phyloP scores from a whole-genome alignment of 2,113 vertebrate genomes.

The Ictalurus furcatus region DNA sequence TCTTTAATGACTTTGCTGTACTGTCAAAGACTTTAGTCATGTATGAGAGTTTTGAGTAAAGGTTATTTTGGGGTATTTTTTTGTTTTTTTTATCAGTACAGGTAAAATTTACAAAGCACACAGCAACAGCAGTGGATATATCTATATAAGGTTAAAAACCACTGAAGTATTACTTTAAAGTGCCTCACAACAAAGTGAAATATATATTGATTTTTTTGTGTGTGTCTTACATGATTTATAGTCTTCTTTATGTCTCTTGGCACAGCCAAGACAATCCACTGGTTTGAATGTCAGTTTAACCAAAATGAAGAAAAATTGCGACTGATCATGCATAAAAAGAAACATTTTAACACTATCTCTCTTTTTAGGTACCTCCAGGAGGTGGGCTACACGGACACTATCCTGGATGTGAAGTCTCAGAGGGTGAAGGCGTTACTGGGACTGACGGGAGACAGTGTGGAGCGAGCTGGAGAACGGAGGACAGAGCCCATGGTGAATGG shows the following conservation, averaged over 20 bases:
- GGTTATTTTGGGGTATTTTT: background rate
- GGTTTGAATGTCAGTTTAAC: background rate
- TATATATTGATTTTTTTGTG: background rate
- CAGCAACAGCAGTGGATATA: background rate
- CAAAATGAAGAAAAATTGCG: background rate
- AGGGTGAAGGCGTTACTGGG: constrained; percentile 87
- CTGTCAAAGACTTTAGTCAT: background rate
- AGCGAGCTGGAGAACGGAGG: constrained; percentile 78
- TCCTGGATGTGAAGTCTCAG: constrained; percentile 95
- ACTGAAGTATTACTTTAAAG: background rate
- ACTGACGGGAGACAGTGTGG: constrained; percentile 83
- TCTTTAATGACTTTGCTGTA: background rate
- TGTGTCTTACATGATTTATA: background rate
- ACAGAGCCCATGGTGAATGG: constrained; percentile 91
- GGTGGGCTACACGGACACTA: constrained; percentile 92
- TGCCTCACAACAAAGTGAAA: background rate
- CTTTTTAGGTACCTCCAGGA: constrained; percentile 89
- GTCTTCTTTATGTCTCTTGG: background rate
- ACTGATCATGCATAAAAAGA: background rate
- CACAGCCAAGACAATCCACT: background rate
- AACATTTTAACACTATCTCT: background rate
- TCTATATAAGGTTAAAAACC: background rate
- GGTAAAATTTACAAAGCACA: background rate
- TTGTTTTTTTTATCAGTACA: background rate
- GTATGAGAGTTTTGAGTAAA: background rate